Evolutionary conservation across 2,797 vertebrate genomes (phyloP), one percentile per base, ranked within the genome.

Genomic region (Phyllotis vaccarum): DNA sequence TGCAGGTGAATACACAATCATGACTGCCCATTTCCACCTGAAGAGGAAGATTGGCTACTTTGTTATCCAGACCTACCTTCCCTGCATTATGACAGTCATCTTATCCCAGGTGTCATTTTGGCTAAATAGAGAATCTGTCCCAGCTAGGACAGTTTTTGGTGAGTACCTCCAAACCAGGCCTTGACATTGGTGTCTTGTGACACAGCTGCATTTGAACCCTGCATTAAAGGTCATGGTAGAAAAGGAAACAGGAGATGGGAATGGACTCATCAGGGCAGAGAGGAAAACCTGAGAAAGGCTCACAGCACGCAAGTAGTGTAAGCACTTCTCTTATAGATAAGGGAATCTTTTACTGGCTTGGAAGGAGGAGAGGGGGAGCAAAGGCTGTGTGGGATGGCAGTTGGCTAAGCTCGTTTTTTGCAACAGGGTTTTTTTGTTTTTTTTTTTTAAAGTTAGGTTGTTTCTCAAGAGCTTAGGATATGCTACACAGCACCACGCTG

Each of bases 11-110:
- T 99, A 99, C 97, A 99, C 99, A 0, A 99, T 99, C 96, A 99
- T 99, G 99, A 99, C 99, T 97, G 99, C 99, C 76, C 99, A 99
- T 97, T 99, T 99, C 98, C 99, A 99, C 97, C 98, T 99, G 98
- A 99, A 99, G 98, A 99, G 99, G 98, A 99, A 99, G 98, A 99
- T 99, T 0, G 99, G 99, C 29, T 99, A 99, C 98, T 99, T 99
- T 58, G 99, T 99, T 97, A 99, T 99, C 98, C 99, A 99, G 98
- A 99, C 99, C 0, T 99, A 99, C 98, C 99, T 99, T 98, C 99
- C 99, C 29, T 99, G 99, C 98, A 99, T 99, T 97, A 99, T 99
- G 99, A 99, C 99, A 0, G 99, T 99, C 88, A 99, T 99, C 96
- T 98, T 99, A 97, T 99, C 99, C 0, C 99, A 99, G 98, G 99